Conservation (phyloP, 2,888 invertebrate genomes). For the Stenodema calcarata region DNA sequence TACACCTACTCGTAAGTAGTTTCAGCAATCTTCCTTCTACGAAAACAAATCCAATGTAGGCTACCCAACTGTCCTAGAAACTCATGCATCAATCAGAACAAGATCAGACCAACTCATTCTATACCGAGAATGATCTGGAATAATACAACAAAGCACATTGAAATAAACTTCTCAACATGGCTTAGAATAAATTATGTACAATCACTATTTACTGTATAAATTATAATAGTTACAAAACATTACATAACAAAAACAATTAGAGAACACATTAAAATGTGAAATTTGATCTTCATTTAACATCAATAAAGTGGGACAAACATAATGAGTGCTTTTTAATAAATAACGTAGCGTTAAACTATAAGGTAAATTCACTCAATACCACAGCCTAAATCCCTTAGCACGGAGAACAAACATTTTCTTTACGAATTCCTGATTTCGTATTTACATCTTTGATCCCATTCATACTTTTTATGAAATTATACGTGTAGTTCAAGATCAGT, state of each 20-base stretch:
- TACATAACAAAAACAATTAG: slow-evolving; percentile 15
- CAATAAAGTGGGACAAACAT: slow-evolving; percentile 24
- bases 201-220: not conserved
- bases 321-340: slow-evolving; percentile 42
- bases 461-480: not conserved
- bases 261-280: slow-evolving; percentile 20
- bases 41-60: not conserved
- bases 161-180: not conserved
- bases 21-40: not conserved
- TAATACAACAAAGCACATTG: not conserved
- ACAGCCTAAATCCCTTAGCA: slow-evolving; percentile 39
- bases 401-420: not conserved
- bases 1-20: no score
- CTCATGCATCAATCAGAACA: not conserved
- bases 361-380: slow-evolving; percentile 40
- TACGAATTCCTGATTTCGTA: not conserved
- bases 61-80: not conserved
- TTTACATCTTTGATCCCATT: slow-evolving; percentile 4
- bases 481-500: not conserved
- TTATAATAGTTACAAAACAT: slow-evolving; percentile 25
- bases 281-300: slow-evolving; percentile 39
- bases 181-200: slow-evolving; percentile 31
- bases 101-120: not conserved
- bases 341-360: not conserved
- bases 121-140: not conserved